Conservation (phyloP, 2,888 invertebrate species). For the Lamellibrachia columna region DNA sequence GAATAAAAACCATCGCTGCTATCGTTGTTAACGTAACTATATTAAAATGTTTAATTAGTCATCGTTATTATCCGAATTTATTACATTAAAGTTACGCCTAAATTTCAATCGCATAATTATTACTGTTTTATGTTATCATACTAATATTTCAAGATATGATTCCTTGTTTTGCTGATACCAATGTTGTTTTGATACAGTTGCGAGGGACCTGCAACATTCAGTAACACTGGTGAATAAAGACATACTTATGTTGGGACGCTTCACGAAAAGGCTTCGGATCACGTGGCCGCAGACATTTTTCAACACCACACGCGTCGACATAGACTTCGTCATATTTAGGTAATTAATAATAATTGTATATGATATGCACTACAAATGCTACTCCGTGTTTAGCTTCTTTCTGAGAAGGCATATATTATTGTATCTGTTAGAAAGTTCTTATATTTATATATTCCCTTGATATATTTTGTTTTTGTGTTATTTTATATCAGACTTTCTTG, state of each 20-base stretch:
- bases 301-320: neutral
- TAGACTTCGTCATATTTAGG: conserved; percentile 6
- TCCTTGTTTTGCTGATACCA: neutral
- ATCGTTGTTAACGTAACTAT: neutral
- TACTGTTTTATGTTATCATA: neutral
- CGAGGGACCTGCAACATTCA: neutral
- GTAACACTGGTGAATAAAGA: neutral
- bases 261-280: conserved; percentile 1
- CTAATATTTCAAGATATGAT: neutral
- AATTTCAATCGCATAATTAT: neutral
- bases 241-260: neutral
- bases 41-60: neutral
- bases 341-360: neutral
- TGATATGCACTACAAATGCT: neutral
- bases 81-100: neutral
- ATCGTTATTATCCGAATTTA: neutral
- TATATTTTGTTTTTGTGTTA: too few species aligned
- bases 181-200: neutral
- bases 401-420: neutral
- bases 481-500: too few species aligned
- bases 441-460: neutral
- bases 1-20: neutral
- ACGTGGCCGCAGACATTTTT: neutral
- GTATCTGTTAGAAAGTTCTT: neutral
- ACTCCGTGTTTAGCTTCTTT: neutral